A percentile compares a stretch with the other conserved stretches of the same genome.
These are phyloP conservation scores for Onychorhynchus coronatus DNA, from an alignment of 2,113 vertebrate genomes.

Conservation along the genomic window DNA sequence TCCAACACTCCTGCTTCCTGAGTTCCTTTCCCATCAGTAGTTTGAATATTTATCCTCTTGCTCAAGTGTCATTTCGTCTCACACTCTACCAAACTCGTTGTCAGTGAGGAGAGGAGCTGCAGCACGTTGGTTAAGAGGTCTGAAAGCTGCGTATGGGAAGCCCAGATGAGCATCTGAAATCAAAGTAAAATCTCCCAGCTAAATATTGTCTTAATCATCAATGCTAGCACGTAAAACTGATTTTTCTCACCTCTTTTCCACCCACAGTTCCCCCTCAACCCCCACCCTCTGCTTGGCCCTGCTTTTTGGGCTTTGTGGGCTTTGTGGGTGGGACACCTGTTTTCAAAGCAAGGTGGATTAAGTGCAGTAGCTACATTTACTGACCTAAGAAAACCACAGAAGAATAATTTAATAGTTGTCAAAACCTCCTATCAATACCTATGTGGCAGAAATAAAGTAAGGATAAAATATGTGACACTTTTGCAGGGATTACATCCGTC, in stretches of 20 bases:
- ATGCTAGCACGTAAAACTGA: not conserved
- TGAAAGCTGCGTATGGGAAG: not conserved
- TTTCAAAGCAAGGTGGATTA: not conserved
- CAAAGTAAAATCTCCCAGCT: not conserved
- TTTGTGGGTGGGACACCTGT: too few species aligned
- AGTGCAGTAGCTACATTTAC: not conserved
- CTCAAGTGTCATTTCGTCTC: not conserved
- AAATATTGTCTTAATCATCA: not conserved
- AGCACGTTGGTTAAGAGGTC: not conserved
- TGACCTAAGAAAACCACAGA: not conserved
- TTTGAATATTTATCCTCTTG: not conserved
- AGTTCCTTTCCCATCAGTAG: not conserved
- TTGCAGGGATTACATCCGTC: not conserved
- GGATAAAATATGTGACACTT: not conserved
- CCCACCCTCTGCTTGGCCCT: not conserved
- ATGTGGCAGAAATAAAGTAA: not conserved
- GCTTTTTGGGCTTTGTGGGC: not conserved
- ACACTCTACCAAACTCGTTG: accelerated
- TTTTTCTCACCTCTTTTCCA: not conserved
- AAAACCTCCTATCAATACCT: not conserved
- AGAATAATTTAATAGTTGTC: not conserved
- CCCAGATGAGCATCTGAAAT: not conserved
- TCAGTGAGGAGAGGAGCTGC: not conserved
- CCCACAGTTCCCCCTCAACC: not conserved
- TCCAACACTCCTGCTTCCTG: not conserved